phyloP scores from a whole-genome alignment of 2,113 vertebrate genomes.

The Proterorhinus semilunaris region DNA sequence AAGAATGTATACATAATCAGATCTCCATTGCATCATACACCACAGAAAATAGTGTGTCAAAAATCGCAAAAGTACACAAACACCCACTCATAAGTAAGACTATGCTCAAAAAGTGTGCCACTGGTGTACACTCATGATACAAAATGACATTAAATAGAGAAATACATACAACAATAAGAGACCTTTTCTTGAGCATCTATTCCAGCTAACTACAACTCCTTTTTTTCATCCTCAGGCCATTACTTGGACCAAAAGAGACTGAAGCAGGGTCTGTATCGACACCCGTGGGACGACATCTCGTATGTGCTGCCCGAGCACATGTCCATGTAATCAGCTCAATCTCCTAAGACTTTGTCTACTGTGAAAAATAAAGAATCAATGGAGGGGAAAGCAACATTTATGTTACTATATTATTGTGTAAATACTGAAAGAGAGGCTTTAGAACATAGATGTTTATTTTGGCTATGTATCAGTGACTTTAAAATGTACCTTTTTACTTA shows the following conservation, averaged over 20 bases:
- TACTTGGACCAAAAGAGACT: slow-evolving; percentile 97
- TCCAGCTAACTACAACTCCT: neutral
- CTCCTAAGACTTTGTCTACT: slow-evolving; percentile 11
- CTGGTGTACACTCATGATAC: too few species aligned
- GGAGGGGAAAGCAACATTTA: slow-evolving; percentile 17
- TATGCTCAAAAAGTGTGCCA: too few species aligned
- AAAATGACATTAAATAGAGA: too few species aligned
- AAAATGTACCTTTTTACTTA: neutral
- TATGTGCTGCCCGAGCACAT: slow-evolving; percentile 97
- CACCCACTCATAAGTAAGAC: too few species aligned
- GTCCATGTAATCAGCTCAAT: slow-evolving; percentile 85
- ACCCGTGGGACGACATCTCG: slow-evolving; percentile 98
- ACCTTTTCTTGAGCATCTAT: neutral
- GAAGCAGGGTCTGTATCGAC: slow-evolving; percentile 95
- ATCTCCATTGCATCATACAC: too few species aligned
- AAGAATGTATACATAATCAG: too few species aligned
- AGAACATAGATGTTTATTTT: slow-evolving; percentile 35
- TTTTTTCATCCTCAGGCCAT: slow-evolving; percentile 78
- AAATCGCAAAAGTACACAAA: too few species aligned
- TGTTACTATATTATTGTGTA: slow-evolving; percentile 41
- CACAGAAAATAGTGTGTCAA: too few species aligned
- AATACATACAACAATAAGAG: neutral
- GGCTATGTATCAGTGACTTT: slow-evolving; percentile 1
- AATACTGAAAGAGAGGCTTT: slow-evolving; percentile 17
- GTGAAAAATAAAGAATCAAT: slow-evolving; percentile 30